phyloP scores from a whole-genome alignment of 2,888 invertebrate genomes.

The Drosophila mimica region DNA sequence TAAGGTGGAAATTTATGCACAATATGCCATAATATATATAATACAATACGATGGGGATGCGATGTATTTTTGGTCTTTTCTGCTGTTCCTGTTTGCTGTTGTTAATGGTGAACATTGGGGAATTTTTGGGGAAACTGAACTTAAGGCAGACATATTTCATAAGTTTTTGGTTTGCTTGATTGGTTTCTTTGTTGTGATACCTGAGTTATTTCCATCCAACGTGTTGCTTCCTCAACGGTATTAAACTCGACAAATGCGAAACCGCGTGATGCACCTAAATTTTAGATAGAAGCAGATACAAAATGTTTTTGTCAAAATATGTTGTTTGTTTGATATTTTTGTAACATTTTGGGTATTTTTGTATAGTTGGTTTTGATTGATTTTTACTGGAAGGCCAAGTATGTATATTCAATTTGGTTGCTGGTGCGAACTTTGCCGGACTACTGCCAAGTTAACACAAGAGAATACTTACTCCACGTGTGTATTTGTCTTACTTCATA shows the following conservation, averaged over 20 bases:
- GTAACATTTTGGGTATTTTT: slow-evolving; percentile 66
- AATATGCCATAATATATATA: slow-evolving; percentile 10
- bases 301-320: slow-evolving; percentile 85
- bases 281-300: slow-evolving; percentile 88
- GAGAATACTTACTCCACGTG: slow-evolving; percentile 52
- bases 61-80: slow-evolving; percentile 10
- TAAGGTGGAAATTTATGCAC: slow-evolving; percentile 7
- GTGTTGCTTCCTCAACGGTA: slow-evolving; percentile 93
- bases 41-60: slow-evolving; percentile 8
- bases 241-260: slow-evolving; percentile 97
- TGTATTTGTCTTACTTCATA: slow-evolving; percentile 23
- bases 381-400: slow-evolving; percentile 46
- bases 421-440: slow-evolving; percentile 48
- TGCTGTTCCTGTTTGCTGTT: neutral
- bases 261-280: slow-evolving; percentile 95
- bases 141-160: slow-evolving; percentile 47
- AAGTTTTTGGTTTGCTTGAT: slow-evolving; percentile 33
- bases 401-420: slow-evolving; percentile 53
- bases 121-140: slow-evolving; percentile 47
- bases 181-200: slow-evolving; percentile 76
- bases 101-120: neutral
- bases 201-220: slow-evolving; percentile 96
- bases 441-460: slow-evolving; percentile 53
- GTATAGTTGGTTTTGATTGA: slow-evolving; percentile 29
- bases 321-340: slow-evolving; percentile 76